phyloP scores from a whole-genome alignment of 2,113 vertebrate genomes.

The Caranx melampygus region DNA sequence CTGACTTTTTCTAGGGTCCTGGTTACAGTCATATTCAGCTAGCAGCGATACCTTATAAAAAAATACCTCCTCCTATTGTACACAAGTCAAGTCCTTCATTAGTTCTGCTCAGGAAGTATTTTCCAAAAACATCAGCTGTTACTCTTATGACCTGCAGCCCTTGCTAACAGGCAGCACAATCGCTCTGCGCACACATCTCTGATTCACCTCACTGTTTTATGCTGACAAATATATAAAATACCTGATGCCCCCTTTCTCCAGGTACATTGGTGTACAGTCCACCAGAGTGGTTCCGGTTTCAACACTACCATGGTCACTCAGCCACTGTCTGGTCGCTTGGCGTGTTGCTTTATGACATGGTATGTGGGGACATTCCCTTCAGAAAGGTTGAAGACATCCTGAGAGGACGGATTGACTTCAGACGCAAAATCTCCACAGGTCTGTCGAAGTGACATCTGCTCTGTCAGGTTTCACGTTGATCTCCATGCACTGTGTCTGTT shows the following conservation, averaged over 20 bases:
- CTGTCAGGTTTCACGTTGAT: too few relatives aligned
- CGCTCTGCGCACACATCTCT: background rate
- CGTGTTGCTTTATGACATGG: conserved; percentile 94
- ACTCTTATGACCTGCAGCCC: too few relatives aligned
- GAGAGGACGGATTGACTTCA: conserved; percentile 88
- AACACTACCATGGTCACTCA: conserved; percentile 92
- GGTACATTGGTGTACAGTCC: conserved; percentile 95
- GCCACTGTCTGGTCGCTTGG: conserved; percentile 96
- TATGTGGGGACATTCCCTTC: conserved; percentile 95
- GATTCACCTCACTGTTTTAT: background rate
- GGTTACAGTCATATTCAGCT: too few relatives aligned
- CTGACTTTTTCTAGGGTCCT: too few relatives aligned
- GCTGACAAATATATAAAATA: background rate
- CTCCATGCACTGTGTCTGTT: too few relatives aligned
- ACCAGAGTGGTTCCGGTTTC: conserved; percentile 94
- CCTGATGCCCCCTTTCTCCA: conserved; percentile 49
- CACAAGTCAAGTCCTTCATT: too few relatives aligned
- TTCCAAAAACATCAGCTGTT: too few relatives aligned
- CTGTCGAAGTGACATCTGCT: background rate
- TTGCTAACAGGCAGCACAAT: too few relatives aligned
- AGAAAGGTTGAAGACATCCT: conserved; percentile 95
- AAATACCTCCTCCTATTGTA: too few relatives aligned
- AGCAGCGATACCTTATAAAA: too few relatives aligned
- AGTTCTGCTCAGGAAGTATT: too few relatives aligned
- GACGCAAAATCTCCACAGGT: conserved; percentile 90